Evolutionary conservation across 2,797 vertebrate genomes (phyloP).

Genomic region (Lagorchestes hirsutus): DNA sequence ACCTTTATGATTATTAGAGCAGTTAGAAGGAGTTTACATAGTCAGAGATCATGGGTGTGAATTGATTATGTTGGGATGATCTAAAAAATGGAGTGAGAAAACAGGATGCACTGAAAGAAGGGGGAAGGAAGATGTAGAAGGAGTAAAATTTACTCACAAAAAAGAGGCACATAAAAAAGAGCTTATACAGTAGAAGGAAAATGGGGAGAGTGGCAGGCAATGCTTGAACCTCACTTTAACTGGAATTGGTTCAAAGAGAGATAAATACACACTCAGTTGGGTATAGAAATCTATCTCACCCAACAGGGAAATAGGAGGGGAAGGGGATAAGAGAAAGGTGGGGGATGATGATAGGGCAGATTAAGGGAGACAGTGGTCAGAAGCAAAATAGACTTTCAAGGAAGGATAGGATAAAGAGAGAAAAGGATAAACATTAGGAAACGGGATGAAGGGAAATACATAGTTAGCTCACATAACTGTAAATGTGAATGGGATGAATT

Average conservation of each 20-base stretch:
- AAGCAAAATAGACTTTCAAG: background rate
- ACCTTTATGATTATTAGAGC: background rate
- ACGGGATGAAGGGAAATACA: background rate
- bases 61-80: background rate
- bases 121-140: background rate
- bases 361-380: background rate
- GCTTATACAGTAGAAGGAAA: background rate
- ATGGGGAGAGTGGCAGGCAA: background rate
- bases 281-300: background rate
- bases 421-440: background rate
- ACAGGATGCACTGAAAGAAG: background rate
- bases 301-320: background rate
- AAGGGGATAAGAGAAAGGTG: background rate
- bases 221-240: background rate
- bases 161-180: background rate
- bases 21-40: background rate
- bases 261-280: background rate
- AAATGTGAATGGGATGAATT: background rate
- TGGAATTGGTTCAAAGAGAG: background rate
- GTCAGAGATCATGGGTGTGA: background rate
- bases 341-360: background rate
- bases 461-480: background rate
- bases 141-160: background rate
- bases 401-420: background rate
- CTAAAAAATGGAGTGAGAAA: background rate